Evolutionary conservation across 2,797 vertebrate species (phyloP), one percentile per base, ranked within the genome.

Genomic region (Smutsia temminckii): DNA sequence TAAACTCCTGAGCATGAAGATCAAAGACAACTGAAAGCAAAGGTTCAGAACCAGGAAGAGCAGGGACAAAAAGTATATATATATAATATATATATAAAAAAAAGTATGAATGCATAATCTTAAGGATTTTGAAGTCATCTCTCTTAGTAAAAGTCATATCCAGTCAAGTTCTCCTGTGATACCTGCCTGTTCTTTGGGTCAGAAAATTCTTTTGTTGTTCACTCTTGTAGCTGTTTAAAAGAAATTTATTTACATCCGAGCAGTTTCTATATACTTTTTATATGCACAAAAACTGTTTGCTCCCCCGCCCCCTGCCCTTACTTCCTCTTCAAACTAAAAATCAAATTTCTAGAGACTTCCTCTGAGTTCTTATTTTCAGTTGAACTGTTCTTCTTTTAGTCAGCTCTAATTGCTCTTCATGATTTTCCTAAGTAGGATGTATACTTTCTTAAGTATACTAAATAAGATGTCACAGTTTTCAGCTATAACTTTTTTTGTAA

Each of bases 21-120:
- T 84, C 69, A 85, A 96, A 92, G 51, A n/a, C 23, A 96, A 95
- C 18, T 57, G 42, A 92, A 74, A 91, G 21, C 37, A 89, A 87
- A 88, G n/a, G 66, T 78, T 64, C 74, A 57, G 23, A 64, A 77
- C 25, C 66, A 93, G 51, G 90, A 71, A 92, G 61, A 90, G 40
- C n/a, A 86, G n/a, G 32, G 42, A 49, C 29, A 80, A 77, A 93
- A 87, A 57, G 29, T 32, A 32, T 14, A 88, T 46, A 46, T 46
- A 46, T 46, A 46, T 46, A 12, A 12, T 64, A 84, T 37, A 66
- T 13, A 61, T 25, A 42, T 21, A 53, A 53, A 11, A 32, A 32
- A 40, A 79, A 72, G 46, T 64, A 81, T 14, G 46, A 94, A 74
- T 5, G 37, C 75, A 86, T 37, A 75, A 59, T 32, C 72, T 85